These are phyloP conservation scores for Mesaphorura yosii DNA, from an alignment of 1,140 invertebrate species.

Conservation along the genomic window DNA sequence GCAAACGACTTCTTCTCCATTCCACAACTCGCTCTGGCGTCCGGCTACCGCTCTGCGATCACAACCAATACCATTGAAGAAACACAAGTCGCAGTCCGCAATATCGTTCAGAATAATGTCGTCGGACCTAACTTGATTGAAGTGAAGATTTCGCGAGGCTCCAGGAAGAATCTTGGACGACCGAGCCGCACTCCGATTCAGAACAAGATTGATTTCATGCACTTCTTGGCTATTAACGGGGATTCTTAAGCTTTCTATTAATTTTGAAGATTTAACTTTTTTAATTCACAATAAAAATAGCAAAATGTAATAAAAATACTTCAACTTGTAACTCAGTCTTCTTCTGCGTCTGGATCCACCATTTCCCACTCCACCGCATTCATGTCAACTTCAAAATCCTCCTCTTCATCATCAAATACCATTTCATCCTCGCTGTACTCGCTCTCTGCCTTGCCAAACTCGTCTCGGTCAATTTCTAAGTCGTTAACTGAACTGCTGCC, in stretches of 20 bases:
- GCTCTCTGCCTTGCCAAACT: no score
- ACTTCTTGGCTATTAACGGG: slow-evolving; percentile 35
- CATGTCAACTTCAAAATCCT: background rate
- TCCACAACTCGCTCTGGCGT: slow-evolving; percentile 33
- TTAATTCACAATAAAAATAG: background rate
- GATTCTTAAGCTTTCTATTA: background rate
- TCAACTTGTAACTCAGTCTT: background rate
- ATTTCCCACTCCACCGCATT: background rate
- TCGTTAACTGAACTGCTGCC: no score
- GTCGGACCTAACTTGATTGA: slow-evolving; percentile 39
- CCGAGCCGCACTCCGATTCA: slow-evolving; percentile 39
- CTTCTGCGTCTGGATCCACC: background rate
- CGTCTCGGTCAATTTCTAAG: no score
- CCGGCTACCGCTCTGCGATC: slow-evolving; percentile 37
- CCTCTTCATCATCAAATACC: background rate
- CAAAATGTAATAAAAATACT: background rate
- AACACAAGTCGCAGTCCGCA: slow-evolving; percentile 32
- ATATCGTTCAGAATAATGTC: slow-evolving; percentile 25
- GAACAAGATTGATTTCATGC: slow-evolving; percentile 42
- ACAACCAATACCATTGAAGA: slow-evolving; percentile 36
- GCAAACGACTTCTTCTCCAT: slow-evolving; percentile 36
- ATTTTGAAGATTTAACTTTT: background rate
- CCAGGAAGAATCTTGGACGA: slow-evolving; percentile 38
- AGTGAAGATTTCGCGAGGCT: slow-evolving; percentile 36
- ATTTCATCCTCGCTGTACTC: background rate